Percentiles rank a stretch among this genome's conserved stretches.
phyloP scores from a whole-genome alignment of 2,888 invertebrate species.

The Leptopilina drosophilae region DNA sequence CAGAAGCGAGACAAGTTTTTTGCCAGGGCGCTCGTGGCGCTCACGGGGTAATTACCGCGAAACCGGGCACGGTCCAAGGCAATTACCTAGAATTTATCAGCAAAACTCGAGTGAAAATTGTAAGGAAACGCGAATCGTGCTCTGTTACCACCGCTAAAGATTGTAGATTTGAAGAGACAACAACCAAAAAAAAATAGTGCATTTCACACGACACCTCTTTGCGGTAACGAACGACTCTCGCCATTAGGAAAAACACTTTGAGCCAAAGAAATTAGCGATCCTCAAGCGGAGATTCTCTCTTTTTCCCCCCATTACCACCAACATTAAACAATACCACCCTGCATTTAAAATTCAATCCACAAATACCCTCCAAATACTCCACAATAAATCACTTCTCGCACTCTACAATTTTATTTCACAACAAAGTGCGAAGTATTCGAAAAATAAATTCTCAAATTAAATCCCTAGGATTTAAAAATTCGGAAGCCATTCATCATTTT shows the following conservation, averaged over 20 bases:
- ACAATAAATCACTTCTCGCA: too few relatives aligned
- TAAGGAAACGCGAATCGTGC: conserved; percentile 33
- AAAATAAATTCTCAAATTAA: too few relatives aligned
- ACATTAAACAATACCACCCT: too few relatives aligned
- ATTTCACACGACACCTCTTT: conserved; percentile 27
- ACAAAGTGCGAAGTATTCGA: too few relatives aligned
- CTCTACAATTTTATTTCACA: too few relatives aligned
- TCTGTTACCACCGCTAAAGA: background rate
- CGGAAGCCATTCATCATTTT: too few relatives aligned
- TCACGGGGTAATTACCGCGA: conserved; percentile 62
- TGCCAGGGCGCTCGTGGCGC: conserved; percentile 60
- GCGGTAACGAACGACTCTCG: conserved; percentile 12
- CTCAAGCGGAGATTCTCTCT: too few relatives aligned
- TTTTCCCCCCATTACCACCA: background rate
- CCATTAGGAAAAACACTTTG: conserved; percentile 11
- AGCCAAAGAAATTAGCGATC: background rate
- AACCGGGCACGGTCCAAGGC: conserved; percentile 47
- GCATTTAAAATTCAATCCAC: too few relatives aligned
- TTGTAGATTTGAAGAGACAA: background rate
- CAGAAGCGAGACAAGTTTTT: conserved; percentile 63
- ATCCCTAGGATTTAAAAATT: too few relatives aligned
- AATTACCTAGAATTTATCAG: conserved; percentile 38
- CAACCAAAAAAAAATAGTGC: background rate
- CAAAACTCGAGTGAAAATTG: conserved; percentile 32
- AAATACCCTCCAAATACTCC: too few relatives aligned